Evolutionary conservation across 2,888 invertebrate genomes (phyloP).

Genomic region (Schizaphis graminum): DNA sequence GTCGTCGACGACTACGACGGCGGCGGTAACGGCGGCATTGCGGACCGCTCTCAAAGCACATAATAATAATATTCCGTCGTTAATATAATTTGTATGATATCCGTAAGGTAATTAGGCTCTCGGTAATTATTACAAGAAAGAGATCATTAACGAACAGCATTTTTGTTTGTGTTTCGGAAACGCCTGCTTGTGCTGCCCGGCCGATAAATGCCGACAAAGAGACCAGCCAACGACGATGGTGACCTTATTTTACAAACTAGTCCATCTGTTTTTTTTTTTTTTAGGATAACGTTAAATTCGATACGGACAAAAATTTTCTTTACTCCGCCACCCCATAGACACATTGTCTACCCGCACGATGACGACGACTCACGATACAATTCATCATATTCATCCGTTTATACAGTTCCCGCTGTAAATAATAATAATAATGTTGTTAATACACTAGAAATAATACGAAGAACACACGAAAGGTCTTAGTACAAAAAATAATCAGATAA

Average conservation of each 20-base stretch:
- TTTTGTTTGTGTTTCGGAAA: slow-evolving; percentile 64
- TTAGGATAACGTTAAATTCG: slow-evolving; percentile 12
- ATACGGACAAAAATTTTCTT: not conserved
- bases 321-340: not conserved
- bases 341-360: not conserved
- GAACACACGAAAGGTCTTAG: not conserved
- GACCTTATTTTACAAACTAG: slow-evolving; percentile 22
- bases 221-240: not conserved
- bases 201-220: slow-evolving; percentile 58
- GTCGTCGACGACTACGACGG: slow-evolving; percentile 10
- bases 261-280: slow-evolving; percentile 40
- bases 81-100: slow-evolving; percentile 63
- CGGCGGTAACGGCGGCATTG: slow-evolving; percentile 35
- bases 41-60: slow-evolving; percentile 58
- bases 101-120: slow-evolving; percentile 62
- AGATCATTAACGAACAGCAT: slow-evolving; percentile 62
- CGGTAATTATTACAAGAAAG: slow-evolving; percentile 51
- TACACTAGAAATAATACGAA: not conserved
- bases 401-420: not conserved
- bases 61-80: slow-evolving; percentile 50
- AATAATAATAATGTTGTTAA: not conserved
- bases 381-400: not conserved
- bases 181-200: slow-evolving; percentile 11
- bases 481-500: not conserved
- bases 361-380: not conserved